phyloP scores from a whole-genome alignment of 1,140 invertebrate species.

The fruit fly (Drosophila melanogaster) region DNA sequence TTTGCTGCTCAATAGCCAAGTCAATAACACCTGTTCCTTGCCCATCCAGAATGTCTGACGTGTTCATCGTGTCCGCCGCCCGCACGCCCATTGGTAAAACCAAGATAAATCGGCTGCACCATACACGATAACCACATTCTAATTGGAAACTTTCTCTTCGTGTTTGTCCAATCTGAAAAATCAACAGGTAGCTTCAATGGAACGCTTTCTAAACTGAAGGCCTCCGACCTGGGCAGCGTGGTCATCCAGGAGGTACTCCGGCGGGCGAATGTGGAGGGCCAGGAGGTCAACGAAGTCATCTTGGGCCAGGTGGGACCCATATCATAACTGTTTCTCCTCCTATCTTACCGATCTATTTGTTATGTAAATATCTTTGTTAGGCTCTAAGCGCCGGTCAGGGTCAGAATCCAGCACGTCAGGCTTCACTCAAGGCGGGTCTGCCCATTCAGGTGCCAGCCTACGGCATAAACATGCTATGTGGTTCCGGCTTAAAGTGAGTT shows the following conservation, averaged over 20 bases:
- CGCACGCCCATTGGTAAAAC: conserved; percentile 84
- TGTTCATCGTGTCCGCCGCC: conserved; percentile 84
- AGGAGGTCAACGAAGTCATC: conserved; percentile 93
- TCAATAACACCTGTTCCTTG: background rate
- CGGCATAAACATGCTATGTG: conserved; percentile 94
- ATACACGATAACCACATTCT: conserved; percentile 23
- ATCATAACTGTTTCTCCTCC: background rate
- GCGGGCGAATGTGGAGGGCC: conserved; percentile 87
- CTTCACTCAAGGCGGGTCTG: conserved; percentile 91
- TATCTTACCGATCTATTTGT: conserved; percentile 31
- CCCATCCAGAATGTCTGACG: conserved; percentile 60
- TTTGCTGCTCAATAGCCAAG: conserved; percentile 9
- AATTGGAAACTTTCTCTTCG: conserved; percentile 70
- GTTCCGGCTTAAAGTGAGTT: conserved; percentile 92
- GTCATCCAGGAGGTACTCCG: conserved; percentile 90
- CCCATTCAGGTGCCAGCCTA: conserved; percentile 90
- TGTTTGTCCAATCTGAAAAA: conserved; percentile 4
- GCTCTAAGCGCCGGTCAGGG: conserved; percentile 90
- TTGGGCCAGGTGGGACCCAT: conserved; percentile 90
- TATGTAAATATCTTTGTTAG: conserved; percentile 84
- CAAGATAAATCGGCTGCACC: background rate
- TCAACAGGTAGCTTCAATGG: conserved; percentile 89
- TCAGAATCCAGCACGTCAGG: conserved; percentile 94
- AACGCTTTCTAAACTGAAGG: conserved; percentile 88
- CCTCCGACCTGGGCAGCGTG: conserved; percentile 90